Conservation (phyloP, 1,140 invertebrate genomes). For the Lycorma delicatula region DNA sequence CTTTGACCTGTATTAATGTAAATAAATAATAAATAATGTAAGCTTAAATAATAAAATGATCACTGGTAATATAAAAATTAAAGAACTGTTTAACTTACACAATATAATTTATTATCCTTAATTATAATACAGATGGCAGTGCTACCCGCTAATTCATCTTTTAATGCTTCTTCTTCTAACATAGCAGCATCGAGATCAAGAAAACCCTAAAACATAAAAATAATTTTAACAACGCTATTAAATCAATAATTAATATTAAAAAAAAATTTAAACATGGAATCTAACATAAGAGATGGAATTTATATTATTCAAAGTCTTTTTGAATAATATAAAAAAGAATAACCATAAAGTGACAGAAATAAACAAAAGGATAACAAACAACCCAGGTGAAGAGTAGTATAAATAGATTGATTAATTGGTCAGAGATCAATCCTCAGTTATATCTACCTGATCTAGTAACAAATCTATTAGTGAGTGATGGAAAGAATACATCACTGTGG, state of each 20-base stretch:
- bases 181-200: slow-evolving; percentile 88
- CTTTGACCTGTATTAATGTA: no score
- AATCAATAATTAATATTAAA: background rate
- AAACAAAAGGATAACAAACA: background rate
- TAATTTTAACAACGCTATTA: background rate
- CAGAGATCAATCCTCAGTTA: no score
- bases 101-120: slow-evolving; percentile 72
- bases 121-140: slow-evolving; percentile 86
- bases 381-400: no score
- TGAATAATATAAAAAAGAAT: background rate
- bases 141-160: slow-evolving; percentile 86
- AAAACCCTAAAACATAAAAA: slow-evolving; percentile 56
- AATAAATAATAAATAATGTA: no score
- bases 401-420: no score
- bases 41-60: no score
- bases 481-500: no score
- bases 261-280: background rate
- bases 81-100: slow-evolving; percentile 46
- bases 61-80: no score
- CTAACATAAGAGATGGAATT: background rate
- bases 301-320: background rate
- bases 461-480: no score
- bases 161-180: slow-evolving; percentile 74
- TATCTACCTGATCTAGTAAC: no score
- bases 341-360: background rate